Evolutionary conservation across 1,140 invertebrate genomes (phyloP), one percentile per base, ranked within the genome.

Genomic region (Aporrectodea caliginosa): DNA sequence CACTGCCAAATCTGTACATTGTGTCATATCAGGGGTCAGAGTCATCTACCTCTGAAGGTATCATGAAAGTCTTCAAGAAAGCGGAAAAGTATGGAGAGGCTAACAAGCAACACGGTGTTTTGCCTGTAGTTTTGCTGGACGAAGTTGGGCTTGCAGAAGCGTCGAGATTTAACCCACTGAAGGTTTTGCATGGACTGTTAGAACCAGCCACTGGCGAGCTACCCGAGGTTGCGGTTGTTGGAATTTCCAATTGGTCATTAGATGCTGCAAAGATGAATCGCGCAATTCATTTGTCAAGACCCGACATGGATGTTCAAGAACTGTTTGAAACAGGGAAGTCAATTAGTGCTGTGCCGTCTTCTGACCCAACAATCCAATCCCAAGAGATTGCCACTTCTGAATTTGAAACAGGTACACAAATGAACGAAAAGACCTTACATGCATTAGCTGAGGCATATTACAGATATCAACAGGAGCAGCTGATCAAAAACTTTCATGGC

Each of bases 91-190:
- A 82, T 68, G 76, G 78, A 33, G 74, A 79, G 16, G 76, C 78
- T 29, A 83, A 80, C 35, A 33, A 22, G 1, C n/a, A 68, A 33
- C 72, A 76, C n/a, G 80, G 82, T 35, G 78, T 83, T 0, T 29
- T 83, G 27, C 82, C 85, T 31, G 80, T 84, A 30, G 85, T 87
- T 77, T 84, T 86, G 33, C 79, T 87, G 69, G 86, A 87, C 82
- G 86, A 87, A 80, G 82, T 87, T 34, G 86, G 86, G 1, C 79
- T 86, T 34, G 85, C 85, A 14, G 85, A 87, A 78, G 83, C 84
- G 73, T 86, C 85, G 22, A 82, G 83, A 30, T 80, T 77, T 43
- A 86, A 85, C 84, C 86, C 86, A n/a, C 79, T 87, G 6, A 87
- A 87, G 84, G 86, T 86, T 72, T 31, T 69, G 27, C 6, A 31